phyloP scores from a whole-genome alignment of 2,113 vertebrate species.

The Monopterus albus region DNA sequence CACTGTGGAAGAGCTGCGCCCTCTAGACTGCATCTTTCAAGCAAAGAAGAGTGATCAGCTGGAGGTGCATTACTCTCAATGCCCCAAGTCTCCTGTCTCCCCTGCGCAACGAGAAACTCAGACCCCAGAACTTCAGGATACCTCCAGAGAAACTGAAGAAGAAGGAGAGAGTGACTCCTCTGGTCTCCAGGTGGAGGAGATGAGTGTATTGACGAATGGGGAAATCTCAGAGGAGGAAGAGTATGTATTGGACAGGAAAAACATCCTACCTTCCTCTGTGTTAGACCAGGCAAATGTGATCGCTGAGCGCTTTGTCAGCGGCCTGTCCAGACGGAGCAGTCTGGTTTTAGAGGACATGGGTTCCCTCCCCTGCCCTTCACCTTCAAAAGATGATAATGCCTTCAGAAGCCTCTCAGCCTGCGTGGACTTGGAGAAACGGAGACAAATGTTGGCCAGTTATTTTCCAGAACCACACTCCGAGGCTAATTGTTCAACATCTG shows the following conservation, averaged over 20 bases:
- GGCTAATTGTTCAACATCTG: slow-evolving; percentile 24
- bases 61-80: slow-evolving; percentile 16
- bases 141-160: slow-evolving; percentile 42
- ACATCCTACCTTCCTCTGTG: slow-evolving; percentile 87
- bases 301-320: slow-evolving; percentile 82
- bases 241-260: slow-evolving; percentile 54
- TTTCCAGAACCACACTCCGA: slow-evolving; percentile 22
- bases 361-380: slow-evolving; percentile 75
- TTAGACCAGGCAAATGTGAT: slow-evolving; percentile 89
- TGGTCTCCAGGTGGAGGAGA: slow-evolving; percentile 73
- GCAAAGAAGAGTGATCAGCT: slow-evolving; percentile 7
- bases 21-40: slow-evolving; percentile 32
- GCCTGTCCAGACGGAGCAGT: slow-evolving; percentile 86
- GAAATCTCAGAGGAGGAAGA: slow-evolving; percentile 86
- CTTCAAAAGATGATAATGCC: slow-evolving; percentile 75
- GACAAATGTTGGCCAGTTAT: slow-evolving; percentile 34
- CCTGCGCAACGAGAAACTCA: slow-evolving; percentile 24
- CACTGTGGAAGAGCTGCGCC: slow-evolving; percentile 46
- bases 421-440: slow-evolving; percentile 80
- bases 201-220: slow-evolving; percentile 82
- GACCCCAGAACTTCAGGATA: slow-evolving; percentile 39
- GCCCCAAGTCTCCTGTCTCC: slow-evolving; percentile 17
- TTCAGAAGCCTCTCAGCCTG: slow-evolving; percentile 84
- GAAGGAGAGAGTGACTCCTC: slow-evolving; percentile 73
- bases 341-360: slow-evolving; percentile 84